Evolutionary conservation across 1,140 invertebrate genomes (phyloP).

Genomic region (Colletes gigas): DNA sequence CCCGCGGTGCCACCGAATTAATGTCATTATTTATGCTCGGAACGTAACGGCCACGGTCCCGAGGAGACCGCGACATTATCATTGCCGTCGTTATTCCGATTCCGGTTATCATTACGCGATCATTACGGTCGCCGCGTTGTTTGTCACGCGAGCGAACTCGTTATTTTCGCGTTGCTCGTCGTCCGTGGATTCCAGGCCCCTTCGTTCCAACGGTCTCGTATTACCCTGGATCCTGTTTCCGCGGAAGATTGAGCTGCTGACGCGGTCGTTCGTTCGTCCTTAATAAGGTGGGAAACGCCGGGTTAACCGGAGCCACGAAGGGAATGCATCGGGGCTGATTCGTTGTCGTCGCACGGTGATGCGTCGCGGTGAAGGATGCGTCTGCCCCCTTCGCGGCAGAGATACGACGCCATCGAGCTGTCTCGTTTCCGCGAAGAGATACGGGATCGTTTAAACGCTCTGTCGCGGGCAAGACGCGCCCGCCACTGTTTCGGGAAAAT

Average conservation of each 20-base stretch:
- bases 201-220: constrained; percentile 31
- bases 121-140: constrained; percentile 49
- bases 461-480: not conserved
- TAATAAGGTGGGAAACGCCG: constrained; percentile 58
- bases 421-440: constrained; percentile 4
- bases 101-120: constrained; percentile 64
- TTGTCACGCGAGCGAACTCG: constrained; percentile 51
- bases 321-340: constrained; percentile 2
- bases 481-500: constrained; percentile 8
- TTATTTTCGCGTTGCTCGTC: constrained; percentile 43
- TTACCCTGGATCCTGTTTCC: constrained; percentile 51
- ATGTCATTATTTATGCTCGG: constrained; percentile 69
- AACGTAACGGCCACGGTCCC: constrained; percentile 31
- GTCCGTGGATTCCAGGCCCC: not conserved
- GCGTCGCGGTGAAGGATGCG: constrained; percentile 14
- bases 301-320: constrained; percentile 18
- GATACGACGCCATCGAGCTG: not conserved
- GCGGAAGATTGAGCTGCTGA: constrained; percentile 42
- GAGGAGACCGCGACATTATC: constrained; percentile 53
- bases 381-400: not conserved
- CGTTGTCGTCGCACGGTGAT: constrained; percentile 4
- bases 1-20: constrained; percentile 66
- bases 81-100: constrained; percentile 60
- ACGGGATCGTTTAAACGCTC: constrained; percentile 8
- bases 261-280: constrained; percentile 48